Evolutionary conservation across 2,888 invertebrate species (phyloP).

Genomic region (Xestoiulus laeticollis): DNA sequence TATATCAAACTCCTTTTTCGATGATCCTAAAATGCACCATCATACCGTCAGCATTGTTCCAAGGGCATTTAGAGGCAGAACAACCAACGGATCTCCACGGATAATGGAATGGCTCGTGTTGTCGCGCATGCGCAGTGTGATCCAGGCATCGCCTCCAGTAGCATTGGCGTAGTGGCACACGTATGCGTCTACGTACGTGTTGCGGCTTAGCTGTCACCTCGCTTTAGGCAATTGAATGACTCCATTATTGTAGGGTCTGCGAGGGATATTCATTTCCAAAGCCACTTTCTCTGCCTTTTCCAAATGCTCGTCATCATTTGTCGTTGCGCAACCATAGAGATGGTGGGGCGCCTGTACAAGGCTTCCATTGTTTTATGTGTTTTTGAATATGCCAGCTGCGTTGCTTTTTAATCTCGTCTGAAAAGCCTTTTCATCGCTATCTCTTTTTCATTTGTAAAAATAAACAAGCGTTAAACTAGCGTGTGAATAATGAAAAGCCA

Average conservation of each 20-base stretch:
- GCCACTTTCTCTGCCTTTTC: slow-evolving; percentile 18
- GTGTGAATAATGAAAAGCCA: slow-evolving; percentile 5
- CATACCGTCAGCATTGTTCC: not conserved
- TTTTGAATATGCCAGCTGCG: slow-evolving; percentile 33
- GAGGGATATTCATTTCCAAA: slow-evolving; percentile 16
- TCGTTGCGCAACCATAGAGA: not conserved
- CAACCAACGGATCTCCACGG: not conserved
- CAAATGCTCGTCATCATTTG: slow-evolving; percentile 3
- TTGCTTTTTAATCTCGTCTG: slow-evolving; percentile 15
- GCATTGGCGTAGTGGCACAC: not conserved
- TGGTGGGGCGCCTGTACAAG: not conserved
- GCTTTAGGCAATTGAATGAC: slow-evolving; percentile 29
- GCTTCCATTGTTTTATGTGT: slow-evolving; percentile 15
- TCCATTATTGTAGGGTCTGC: slow-evolving; percentile 1
- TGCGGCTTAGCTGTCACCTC: slow-evolving; percentile 23
- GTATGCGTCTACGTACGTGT: not conserved
- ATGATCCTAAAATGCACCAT: not conserved
- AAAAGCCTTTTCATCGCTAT: slow-evolving; percentile 25
- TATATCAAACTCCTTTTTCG: not conserved
- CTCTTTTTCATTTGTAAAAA: slow-evolving; percentile 23
- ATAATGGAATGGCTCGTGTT: not conserved
- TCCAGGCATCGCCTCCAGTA: not conserved
- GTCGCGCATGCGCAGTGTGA: too few species aligned
- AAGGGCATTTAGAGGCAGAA: not conserved
- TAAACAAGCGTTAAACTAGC: slow-evolving; percentile 11